Percentiles rank a stretch among this genome's conserved stretches.
Conservation (phyloP, 2,113 vertebrate species). For the Tachysurus vachellii region DNA sequence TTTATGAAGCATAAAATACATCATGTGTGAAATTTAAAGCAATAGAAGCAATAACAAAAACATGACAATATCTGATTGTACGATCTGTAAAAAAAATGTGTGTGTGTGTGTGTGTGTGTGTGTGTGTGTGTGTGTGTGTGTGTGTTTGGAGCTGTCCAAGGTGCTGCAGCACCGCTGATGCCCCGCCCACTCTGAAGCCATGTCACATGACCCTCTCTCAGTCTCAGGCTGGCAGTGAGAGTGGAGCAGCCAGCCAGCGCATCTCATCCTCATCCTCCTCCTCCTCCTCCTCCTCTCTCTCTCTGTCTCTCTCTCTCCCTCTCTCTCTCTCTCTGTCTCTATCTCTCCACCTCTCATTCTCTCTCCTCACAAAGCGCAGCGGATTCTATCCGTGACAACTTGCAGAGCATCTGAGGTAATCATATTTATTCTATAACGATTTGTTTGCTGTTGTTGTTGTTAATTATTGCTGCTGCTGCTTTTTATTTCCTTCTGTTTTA, state of each 20-base stretch:
- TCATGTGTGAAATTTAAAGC: neutral
- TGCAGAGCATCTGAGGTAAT: slow-evolving; percentile 22
- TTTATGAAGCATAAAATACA: neutral
- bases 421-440: too few species aligned
- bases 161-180: slow-evolving; percentile 10
- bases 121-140: neutral
- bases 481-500: neutral
- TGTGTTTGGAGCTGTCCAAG: slow-evolving; percentile 11
- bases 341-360: neutral
- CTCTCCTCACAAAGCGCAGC: slow-evolving; percentile 4
- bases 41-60: neutral
- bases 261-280: neutral
- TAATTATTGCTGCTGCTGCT: neutral
- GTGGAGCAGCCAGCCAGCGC: slow-evolving; percentile 1
- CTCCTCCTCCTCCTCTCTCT: neutral
- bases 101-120: neutral
- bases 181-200: slow-evolving; percentile 1
- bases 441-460: neutral
- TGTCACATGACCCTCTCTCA: slow-evolving; percentile 24
- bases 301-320: neutral
- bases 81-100: neutral
- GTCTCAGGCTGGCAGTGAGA: slow-evolving; percentile 33
- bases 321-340: neutral
- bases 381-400: neutral
- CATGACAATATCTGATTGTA: too few species aligned